phyloP scores from a whole-genome alignment of 1,140 invertebrate species.

The Sinonovacula constricta region DNA sequence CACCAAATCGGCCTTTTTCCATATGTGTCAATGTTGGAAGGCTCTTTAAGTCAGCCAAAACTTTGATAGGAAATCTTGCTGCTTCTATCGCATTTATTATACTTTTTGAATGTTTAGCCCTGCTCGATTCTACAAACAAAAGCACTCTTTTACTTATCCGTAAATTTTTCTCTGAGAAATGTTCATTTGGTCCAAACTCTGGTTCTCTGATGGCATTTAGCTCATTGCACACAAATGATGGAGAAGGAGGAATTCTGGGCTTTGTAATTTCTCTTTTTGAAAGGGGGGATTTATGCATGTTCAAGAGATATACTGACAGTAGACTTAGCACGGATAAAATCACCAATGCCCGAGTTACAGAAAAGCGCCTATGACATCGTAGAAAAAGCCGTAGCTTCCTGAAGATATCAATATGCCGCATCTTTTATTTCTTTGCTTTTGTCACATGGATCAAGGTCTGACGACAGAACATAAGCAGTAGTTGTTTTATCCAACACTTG shows the following conservation, averaged over 20 bases:
- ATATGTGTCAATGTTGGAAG: constrained; percentile 95
- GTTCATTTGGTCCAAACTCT: constrained; percentile 76
- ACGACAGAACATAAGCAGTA: too few species aligned
- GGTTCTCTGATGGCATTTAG: constrained; percentile 17
- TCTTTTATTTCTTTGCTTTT: too few species aligned
- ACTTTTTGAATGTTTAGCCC: constrained; percentile 92
- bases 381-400: too few species aligned
- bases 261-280: not conserved
- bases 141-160: constrained; percentile 94
- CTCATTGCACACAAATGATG: constrained; percentile 49
- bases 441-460: too few species aligned
- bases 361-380: too few species aligned
- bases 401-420: too few species aligned
- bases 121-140: constrained; percentile 96
- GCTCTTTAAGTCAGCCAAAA: constrained; percentile 94
- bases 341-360: too few species aligned
- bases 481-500: too few species aligned
- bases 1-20: constrained; percentile 94
- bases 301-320: too few species aligned
- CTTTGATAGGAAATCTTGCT: constrained; percentile 95
- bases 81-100: constrained; percentile 95
- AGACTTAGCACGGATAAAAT: too few species aligned
- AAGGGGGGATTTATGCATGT: constrained; percentile 8
- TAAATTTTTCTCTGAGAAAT: constrained; percentile 88
- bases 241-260: constrained; percentile 42